phyloP scores from a whole-genome alignment of 2,888 invertebrate genomes.

The Brachynemurus nebulosus region DNA sequence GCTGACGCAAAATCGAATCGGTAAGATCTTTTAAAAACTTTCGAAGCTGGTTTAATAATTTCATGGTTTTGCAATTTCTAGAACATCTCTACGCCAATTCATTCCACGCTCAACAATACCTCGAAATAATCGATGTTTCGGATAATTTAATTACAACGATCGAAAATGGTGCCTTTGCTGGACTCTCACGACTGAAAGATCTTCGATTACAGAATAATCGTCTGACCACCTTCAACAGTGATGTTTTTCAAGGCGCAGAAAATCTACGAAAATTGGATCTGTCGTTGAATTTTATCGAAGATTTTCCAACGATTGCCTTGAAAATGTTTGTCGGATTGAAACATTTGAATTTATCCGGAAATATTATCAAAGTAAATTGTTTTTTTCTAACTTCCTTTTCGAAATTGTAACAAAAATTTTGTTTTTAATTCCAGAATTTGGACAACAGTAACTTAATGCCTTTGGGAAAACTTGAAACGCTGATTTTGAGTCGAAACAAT shows the following conservation, averaged over 20 bases:
- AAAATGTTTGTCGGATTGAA: slow-evolving; percentile 54
- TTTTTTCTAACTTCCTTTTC: background rate
- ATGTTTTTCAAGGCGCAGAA: slow-evolving; percentile 63
- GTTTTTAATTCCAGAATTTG: slow-evolving; percentile 42
- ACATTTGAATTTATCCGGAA: slow-evolving; percentile 68
- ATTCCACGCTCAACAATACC: slow-evolving; percentile 51
- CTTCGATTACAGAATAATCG: slow-evolving; percentile 67
- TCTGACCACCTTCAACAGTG: slow-evolving; percentile 67
- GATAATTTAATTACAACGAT: slow-evolving; percentile 61
- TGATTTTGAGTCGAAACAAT: slow-evolving; percentile 75
- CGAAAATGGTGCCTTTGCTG: slow-evolving; percentile 61
- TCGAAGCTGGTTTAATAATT: background rate
- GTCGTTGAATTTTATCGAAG: slow-evolving; percentile 71
- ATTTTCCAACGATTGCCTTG: slow-evolving; percentile 66
- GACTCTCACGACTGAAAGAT: slow-evolving; percentile 48
- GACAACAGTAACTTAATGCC: slow-evolving; percentile 58
- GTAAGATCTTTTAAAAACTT: slow-evolving; percentile 43
- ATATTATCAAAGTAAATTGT: slow-evolving; percentile 60
- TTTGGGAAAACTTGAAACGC: slow-evolving; percentile 50
- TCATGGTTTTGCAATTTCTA: slow-evolving; percentile 4
- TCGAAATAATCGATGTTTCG: slow-evolving; percentile 67
- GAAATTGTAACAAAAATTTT: background rate
- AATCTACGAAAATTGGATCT: slow-evolving; percentile 68
- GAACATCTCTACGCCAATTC: slow-evolving; percentile 34
- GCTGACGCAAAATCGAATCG: slow-evolving; percentile 65